Conservation (phyloP, 2,113 vertebrate species). For the Coturnix japonica region DNA sequence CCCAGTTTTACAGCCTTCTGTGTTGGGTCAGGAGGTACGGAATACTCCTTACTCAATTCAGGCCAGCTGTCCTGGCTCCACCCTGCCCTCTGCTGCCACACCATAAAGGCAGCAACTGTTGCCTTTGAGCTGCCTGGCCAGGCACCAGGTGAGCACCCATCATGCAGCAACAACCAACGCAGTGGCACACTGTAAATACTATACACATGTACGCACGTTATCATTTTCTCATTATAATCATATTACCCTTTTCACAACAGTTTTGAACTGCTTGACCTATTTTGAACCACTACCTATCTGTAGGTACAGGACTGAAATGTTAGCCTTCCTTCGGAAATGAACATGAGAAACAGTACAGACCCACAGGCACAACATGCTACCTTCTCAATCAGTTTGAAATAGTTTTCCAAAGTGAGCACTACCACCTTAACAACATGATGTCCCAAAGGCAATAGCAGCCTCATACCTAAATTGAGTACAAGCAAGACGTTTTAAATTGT, state of each 20-base stretch:
- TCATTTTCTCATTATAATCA: not conserved
- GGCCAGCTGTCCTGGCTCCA: not conserved
- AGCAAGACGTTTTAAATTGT: not conserved
- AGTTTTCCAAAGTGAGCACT: not conserved
- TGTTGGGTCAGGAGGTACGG: not conserved
- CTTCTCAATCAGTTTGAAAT: not conserved
- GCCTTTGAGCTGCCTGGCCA: no score
- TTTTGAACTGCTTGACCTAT: not conserved
- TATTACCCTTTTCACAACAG: not conserved
- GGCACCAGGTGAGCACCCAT: no score
- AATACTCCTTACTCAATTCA: not conserved
- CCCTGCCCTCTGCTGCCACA: no score
- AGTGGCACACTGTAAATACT: no score
- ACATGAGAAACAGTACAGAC: not conserved
- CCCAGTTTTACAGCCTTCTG: not conserved
- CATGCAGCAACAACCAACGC: no score
- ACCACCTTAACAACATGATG: not conserved
- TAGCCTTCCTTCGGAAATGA: not conserved
- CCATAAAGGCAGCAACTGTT: no score
- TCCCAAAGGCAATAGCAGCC: not conserved
- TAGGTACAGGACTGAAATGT: not conserved
- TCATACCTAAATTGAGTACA: not conserved
- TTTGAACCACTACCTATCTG: not conserved
- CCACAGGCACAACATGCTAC: not conserved
- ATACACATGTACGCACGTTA: not conserved